Evolutionary conservation across 2,797 vertebrate species (phyloP), one percentile per base, ranked within the genome.

Genomic region (Lagocephalus sceleratus): DNA sequence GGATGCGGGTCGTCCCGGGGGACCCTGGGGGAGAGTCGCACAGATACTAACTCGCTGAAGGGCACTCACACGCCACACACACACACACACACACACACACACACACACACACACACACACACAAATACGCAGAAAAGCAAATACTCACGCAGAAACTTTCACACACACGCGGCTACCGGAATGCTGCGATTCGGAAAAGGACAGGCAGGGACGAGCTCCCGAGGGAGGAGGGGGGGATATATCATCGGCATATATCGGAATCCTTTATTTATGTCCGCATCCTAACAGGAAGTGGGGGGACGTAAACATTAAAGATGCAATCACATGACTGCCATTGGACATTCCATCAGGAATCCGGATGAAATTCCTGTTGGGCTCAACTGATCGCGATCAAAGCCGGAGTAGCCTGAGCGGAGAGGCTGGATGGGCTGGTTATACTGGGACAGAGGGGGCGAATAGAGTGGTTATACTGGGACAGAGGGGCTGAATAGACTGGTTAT

Each of bases 281-380:
- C 71, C 80, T 82, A 81, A 88, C 87, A 87, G 87, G 86, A 87
- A 86, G 68, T 54, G 51, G 40, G 51, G 32, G 67, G 71, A 83
- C 83, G 79, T 87, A 85, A 84, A 87, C 85, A 85, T 81, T 76
- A 71, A 73, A 74, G 85, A 86, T 85, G 73, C 57, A 67, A 81
- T 81, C 60, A 66, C 71, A 50, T 76, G 70, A 85, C 70, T 81
- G 66, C 57, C 51, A 60, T 61, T 66, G 48, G 71, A 63, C 56
- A 51, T 75, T 57, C 59, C 75, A 79, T 49, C 69, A 73, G 52
- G 51, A 47, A 63, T 51, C 22, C 41, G 60, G 25, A 49, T 66
- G 47, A 63, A 76, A 49, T 46, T 64, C 21, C 26, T 70, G 26
- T 51, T 45, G n/a, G 23, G 59, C n/a, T 21, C 4, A 21, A 15